Base-by-base conservation (phyloP, 2,888 invertebrate species). In the Ethmia dodecea region DNA sequence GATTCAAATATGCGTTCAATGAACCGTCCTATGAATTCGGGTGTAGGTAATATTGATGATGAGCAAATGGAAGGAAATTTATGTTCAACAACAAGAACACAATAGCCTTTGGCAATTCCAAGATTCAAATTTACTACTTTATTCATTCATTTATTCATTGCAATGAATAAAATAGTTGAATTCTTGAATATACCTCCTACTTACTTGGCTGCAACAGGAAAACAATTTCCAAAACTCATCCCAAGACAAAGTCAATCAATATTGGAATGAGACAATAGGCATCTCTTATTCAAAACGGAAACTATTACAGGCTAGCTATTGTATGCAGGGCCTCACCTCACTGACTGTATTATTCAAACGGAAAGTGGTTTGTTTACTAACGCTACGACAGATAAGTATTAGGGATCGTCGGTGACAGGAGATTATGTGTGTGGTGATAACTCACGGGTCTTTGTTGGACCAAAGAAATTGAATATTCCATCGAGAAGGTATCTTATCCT, bases 221-320 rank as follows among this genome's bases (percentile, higher is more conserved):
- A n/a, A n/a, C n/a, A n/a, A n/a, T n/a, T n/a, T n/a, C n/a, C n/a
- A n/a, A n/a, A n/a, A n/a, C n/a, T 52, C 55, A 61, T 61, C 64
- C 55, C 57, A 58, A 73, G 69, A 74, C 69, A 66, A 71, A 70
- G 64, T 71, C 74, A 78, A 83, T 84, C 83, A 81, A 84, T 81
- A 83, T 71, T 61, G 69, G 60, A 64, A 60, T 62, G 64, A 84
- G 77, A 86, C 84, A 86, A 86, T 81, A 60, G 79, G 54, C 71
- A 74, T 75, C 71, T 74, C 78, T 74, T 77, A 78, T 79, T 80
- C 73, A 74, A 75, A 83, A 76, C 80, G 84, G 84, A 84, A 86
- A 84, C 84, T 84, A 79, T 84, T 84, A 86, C 69, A 68, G 72
- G 53, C 56, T 65, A 58, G 64, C 78, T 63, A 84, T 84, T 86